Percentiles rank a stretch among this genome's conserved stretches.
These are phyloP conservation scores for Pseudomyrmex cubaensis DNA, from an alignment of 1,140 invertebrate species.

Conservation along the genomic window DNA sequence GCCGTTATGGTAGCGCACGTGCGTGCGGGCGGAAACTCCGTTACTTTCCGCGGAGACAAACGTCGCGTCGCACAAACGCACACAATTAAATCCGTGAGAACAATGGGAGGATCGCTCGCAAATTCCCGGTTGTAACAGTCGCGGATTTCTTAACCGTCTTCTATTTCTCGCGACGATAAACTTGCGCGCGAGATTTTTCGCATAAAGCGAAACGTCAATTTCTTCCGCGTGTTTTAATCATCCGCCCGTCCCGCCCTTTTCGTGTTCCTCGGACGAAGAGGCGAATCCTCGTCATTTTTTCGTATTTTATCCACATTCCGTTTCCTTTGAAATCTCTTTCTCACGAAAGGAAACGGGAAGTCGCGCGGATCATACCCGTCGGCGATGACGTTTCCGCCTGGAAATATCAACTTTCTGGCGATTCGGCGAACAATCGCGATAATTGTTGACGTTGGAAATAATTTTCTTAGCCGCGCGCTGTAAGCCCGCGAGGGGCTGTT, in stretches of 20 bases:
- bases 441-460: conserved; percentile 28
- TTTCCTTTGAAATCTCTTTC: not conserved
- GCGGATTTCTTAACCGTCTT: conserved; percentile 25
- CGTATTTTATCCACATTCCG: not conserved
- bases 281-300: no score
- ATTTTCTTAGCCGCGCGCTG: conserved; percentile 9
- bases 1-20: conserved; percentile 7
- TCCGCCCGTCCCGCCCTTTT: conserved; percentile 1
- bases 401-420: conserved; percentile 31
- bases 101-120: conserved; percentile 37
- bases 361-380: not conserved
- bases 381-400: not conserved
- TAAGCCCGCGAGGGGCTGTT: not conserved
- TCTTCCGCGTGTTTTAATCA: not conserved
- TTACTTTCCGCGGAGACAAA: conserved; percentile 27
- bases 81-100: conserved; percentile 38
- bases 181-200: not conserved
- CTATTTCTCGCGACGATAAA: not conserved
- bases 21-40: not conserved
- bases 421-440: conserved; percentile 18
- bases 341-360: not conserved
- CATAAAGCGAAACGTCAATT: not conserved
- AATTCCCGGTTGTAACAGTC: conserved; percentile 14
- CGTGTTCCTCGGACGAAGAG: not conserved
- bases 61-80: not conserved